Evolutionary conservation across 2,888 invertebrate genomes (phyloP).

Genomic region (Microctonus brassicae): DNA sequence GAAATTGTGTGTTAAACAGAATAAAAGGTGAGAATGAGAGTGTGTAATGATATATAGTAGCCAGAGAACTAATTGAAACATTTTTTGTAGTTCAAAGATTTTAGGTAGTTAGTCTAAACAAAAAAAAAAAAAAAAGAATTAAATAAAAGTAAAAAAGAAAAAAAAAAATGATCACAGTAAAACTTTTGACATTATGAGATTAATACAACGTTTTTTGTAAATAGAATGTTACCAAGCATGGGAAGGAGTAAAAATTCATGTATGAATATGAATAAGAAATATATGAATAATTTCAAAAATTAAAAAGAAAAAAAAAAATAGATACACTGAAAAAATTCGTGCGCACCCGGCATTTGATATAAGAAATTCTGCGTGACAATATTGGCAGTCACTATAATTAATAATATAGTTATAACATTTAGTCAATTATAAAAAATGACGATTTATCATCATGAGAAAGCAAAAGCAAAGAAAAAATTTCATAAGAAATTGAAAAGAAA

Average conservation of each 20-base stretch:
- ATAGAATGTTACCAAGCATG: constrained; percentile 53
- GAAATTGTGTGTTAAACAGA: background rate
- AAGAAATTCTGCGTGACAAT: constrained; percentile 45
- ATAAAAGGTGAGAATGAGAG: background rate
- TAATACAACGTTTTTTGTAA: constrained; percentile 57
- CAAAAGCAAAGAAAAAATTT: constrained; percentile 9
- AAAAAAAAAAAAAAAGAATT: constrained; percentile 37
- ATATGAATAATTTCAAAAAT: constrained; percentile 45
- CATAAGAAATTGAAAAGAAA: constrained; percentile 7
- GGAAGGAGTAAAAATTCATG: constrained; percentile 47
- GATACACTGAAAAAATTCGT: constrained; percentile 23
- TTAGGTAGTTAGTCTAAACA: constrained; percentile 58
- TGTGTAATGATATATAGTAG: constrained; percentile 6
- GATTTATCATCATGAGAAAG: constrained; percentile 14
- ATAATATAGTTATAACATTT: constrained; percentile 58
- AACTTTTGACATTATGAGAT: constrained; percentile 45
- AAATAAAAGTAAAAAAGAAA: constrained; percentile 35
- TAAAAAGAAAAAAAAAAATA: constrained; percentile 27
- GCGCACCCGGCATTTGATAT: constrained; percentile 49
- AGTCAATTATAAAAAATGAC: constrained; percentile 61
- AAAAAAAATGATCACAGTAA: constrained; percentile 29
- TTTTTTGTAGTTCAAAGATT: constrained; percentile 59
- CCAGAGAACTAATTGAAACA: constrained; percentile 59
- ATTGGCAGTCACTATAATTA: constrained; percentile 52
- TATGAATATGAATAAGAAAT: constrained; percentile 43